These are phyloP conservation scores for Perdita meconis DNA, from an alignment of 2,888 invertebrate species.

Conservation along the genomic window DNA sequence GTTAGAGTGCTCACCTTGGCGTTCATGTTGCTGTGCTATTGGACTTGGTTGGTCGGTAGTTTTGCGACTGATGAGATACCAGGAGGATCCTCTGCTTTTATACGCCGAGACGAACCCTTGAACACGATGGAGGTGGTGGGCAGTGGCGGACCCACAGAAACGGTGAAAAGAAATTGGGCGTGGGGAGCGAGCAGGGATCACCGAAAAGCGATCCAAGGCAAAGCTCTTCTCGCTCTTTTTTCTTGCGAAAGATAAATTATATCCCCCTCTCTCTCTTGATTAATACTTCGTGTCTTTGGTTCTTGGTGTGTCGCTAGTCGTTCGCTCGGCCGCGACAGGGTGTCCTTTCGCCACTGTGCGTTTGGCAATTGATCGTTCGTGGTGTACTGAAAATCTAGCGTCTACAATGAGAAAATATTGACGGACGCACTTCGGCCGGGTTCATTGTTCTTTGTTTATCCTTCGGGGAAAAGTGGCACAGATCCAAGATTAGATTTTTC, in stretches of 20 bases:
- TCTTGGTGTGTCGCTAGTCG: not conserved
- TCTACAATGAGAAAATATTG: not conserved
- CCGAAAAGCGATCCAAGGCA: constrained; percentile 59
- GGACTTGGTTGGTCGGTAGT: constrained; percentile 70
- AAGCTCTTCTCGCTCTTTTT: constrained; percentile 49
- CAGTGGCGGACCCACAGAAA: constrained; percentile 59
- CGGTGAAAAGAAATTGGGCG: constrained; percentile 70
- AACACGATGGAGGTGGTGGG: constrained; percentile 70
- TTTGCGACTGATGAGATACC: constrained; percentile 79
- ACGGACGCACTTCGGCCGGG: no score
- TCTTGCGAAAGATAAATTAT: constrained; percentile 57
- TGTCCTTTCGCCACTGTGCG: constrained; percentile 1
- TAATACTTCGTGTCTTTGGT: constrained; percentile 5
- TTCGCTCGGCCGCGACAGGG: constrained; percentile 3
- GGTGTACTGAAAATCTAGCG: not conserved
- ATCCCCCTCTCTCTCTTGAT: constrained; percentile 7
- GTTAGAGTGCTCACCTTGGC: constrained; percentile 74
- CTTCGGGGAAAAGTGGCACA: not conserved
- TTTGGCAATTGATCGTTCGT: not conserved
- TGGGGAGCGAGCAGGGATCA: constrained; percentile 56
- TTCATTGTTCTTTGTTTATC: not conserved
- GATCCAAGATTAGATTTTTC: no score
- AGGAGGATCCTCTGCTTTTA: constrained; percentile 79
- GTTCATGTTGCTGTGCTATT: constrained; percentile 77
- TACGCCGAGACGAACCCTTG: constrained; percentile 76